phyloP scores from a whole-genome alignment of 2,797 vertebrate species.

The Xiphorhynchus erythropygius region DNA sequence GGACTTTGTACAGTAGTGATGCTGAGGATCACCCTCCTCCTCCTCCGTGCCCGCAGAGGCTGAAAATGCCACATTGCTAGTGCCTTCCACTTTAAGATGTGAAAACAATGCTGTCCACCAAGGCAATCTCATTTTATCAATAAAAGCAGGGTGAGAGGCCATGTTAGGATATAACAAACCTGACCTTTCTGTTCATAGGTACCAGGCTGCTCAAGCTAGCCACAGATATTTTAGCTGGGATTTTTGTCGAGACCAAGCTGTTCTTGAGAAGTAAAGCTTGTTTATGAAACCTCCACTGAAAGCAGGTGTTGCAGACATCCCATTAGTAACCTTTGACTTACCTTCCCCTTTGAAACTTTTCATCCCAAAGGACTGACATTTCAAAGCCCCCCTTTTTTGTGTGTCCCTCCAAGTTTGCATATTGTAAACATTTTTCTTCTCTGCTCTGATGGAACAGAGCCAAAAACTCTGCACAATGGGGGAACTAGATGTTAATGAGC shows the following conservation, averaged over 20 bases:
- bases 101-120: neutral
- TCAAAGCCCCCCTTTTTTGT: constrained; percentile 23
- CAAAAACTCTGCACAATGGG: constrained; percentile 71
- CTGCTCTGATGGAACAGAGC: constrained; percentile 45
- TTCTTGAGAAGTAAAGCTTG: constrained; percentile 41
- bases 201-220: constrained; percentile 32
- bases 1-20: neutral
- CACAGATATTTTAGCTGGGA: neutral
- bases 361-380: constrained; percentile 50
- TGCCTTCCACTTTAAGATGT: neutral
- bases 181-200: constrained; percentile 32
- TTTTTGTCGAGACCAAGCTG: constrained; percentile 20
- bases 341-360: constrained; percentile 59
- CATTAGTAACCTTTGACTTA: constrained; percentile 69
- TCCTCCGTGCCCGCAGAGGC: neutral
- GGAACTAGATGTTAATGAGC: constrained; percentile 73
- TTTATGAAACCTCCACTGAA: constrained; percentile 63
- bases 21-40: neutral
- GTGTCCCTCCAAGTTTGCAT: constrained; percentile 60
- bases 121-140: constrained; percentile 18
- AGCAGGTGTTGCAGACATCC: constrained; percentile 56
- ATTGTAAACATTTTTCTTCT: constrained; percentile 64
- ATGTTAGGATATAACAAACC: constrained; percentile 11
- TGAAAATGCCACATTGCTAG: rapidly evolving
- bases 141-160: constrained; percentile 30